Evolutionary conservation across 1,140 invertebrate genomes (phyloP).

Genomic region (Carposina sasakii): DNA sequence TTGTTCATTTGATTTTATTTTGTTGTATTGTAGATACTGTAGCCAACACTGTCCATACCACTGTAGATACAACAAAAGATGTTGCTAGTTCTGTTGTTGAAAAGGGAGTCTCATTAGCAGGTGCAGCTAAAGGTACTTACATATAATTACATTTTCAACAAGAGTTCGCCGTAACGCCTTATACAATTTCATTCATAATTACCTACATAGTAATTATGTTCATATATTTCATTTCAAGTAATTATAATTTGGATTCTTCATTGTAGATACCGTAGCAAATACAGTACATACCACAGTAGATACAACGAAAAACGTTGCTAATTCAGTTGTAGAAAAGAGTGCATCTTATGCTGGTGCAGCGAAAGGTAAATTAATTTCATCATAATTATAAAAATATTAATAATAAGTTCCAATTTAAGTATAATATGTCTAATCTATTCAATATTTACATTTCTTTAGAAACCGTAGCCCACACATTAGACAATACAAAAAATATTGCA

Average conservation of each 20-base stretch:
- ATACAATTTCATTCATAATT: neutral
- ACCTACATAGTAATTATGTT: neutral
- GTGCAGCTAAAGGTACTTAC: slow-evolving; percentile 23
- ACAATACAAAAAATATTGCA: slow-evolving; percentile 43
- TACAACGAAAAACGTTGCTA: slow-evolving; percentile 33
- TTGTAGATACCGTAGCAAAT: slow-evolving; percentile 30
- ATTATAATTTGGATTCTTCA: neutral
- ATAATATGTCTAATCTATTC: too few species aligned
- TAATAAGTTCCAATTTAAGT: too few species aligned
- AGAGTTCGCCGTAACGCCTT: neutral
- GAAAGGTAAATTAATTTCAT: slow-evolving; percentile 21
- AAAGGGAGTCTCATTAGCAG: slow-evolving; percentile 11
- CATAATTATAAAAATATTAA: too few species aligned
- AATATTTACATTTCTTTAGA: too few species aligned
- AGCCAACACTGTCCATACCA: slow-evolving; percentile 11
- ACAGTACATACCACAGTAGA: slow-evolving; percentile 32
- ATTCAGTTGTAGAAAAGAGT: slow-evolving; percentile 29
- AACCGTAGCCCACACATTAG: slow-evolving; percentile 34
- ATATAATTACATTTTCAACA: neutral
- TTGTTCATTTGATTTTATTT: slow-evolving; percentile 1
- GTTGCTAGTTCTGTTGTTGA: slow-evolving; percentile 18
- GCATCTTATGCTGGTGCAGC: slow-evolving; percentile 20
- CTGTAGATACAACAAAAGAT: slow-evolving; percentile 21
- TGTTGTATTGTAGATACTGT: slow-evolving; percentile 15
- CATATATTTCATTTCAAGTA: neutral